A percentile compares a stretch with the other conserved stretches of the same genome.
Conservation (phyloP, 2,113 vertebrate species). For the Sturnira hondurensis region DNA sequence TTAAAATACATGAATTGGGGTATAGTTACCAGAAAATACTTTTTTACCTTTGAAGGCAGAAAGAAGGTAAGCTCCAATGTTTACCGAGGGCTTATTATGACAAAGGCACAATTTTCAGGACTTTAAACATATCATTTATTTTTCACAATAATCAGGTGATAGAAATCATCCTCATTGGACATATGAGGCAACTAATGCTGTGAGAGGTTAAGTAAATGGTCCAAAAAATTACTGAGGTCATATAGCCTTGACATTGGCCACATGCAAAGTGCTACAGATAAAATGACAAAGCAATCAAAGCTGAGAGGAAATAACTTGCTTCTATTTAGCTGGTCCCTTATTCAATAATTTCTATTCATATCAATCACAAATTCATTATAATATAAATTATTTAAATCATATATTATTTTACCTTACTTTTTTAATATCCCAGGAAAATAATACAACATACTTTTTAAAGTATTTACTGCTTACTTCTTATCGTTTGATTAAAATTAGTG, state of each 20-base stretch:
- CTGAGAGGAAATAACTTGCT: not conserved
- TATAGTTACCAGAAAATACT: not conserved
- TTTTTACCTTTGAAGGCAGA: not conserved
- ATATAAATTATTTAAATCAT: not conserved
- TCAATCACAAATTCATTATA: not conserved
- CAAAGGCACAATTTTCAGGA: not conserved
- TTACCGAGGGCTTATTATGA: not conserved
- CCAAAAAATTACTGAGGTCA: not conserved
- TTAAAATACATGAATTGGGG: not conserved
- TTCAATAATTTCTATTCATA: not conserved
- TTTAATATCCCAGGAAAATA: not conserved
- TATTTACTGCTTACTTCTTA: not conserved
- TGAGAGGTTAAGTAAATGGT: not conserved
- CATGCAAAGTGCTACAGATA: not conserved
- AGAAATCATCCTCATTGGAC: not conserved
- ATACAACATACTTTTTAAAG: not conserved
- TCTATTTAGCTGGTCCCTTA: not conserved
- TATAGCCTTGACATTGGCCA: not conserved
- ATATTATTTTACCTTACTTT: not conserved
- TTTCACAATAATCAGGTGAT: not conserved
- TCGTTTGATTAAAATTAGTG: conserved; percentile 12
- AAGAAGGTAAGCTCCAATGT: not conserved
- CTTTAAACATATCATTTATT: not conserved
- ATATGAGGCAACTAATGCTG: not conserved
- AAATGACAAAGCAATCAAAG: not conserved